These are phyloP conservation scores for Muschampia plurimacula DNA, from an alignment of 2,888 invertebrate genomes.

Conservation along the genomic window DNA sequence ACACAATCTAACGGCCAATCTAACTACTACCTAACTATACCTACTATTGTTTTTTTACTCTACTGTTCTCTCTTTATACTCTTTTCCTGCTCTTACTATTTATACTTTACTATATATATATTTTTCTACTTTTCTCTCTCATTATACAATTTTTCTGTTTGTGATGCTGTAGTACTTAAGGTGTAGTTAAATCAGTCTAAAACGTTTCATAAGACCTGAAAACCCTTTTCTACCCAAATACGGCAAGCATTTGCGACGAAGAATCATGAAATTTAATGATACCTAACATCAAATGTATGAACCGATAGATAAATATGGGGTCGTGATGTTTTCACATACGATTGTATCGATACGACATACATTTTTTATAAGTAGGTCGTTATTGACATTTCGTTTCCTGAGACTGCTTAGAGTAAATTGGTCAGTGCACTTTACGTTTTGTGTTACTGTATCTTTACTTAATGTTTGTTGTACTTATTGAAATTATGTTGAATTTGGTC, in stretches of 20 bases:
- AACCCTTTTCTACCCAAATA: background rate
- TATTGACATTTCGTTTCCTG: slow-evolving; percentile 1
- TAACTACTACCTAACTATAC: no score
- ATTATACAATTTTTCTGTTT: no score
- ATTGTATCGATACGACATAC: slow-evolving; percentile 45
- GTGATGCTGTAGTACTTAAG: no score
- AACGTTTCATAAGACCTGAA: background rate
- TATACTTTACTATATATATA: no score
- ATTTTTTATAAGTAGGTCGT: slow-evolving; percentile 38
- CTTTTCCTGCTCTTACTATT: no score
- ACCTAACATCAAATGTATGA: slow-evolving; percentile 51
- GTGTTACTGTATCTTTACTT: background rate
- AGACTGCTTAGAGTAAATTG: background rate
- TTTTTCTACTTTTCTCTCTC: no score
- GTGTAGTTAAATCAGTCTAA: no score
- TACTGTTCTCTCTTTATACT: no score
- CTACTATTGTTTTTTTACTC: no score
- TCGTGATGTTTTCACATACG: slow-evolving; percentile 50
- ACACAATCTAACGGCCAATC: no score
- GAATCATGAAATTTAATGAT: slow-evolving; percentile 59
- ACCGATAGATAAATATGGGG: slow-evolving; percentile 44
- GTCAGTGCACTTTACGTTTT: background rate
- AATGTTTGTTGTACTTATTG: background rate
- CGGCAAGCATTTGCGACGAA: slow-evolving; percentile 33
- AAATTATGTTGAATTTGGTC: no score